phyloP scores from a whole-genome alignment of 2,797 vertebrate genomes.

The Pantherophis alleghaniensis region DNA sequence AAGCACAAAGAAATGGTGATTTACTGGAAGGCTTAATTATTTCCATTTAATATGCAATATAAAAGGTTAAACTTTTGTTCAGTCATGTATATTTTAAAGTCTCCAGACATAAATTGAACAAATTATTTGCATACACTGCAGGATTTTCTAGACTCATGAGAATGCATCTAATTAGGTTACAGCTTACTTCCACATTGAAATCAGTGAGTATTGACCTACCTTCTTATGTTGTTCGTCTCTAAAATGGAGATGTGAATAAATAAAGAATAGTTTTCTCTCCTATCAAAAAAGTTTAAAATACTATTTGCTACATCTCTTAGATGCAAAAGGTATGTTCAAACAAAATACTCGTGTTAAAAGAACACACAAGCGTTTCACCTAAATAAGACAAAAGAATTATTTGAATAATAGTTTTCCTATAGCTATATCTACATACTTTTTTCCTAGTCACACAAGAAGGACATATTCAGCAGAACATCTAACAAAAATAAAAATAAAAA shows the following conservation, averaged over 20 bases:
- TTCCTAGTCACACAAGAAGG: neutral
- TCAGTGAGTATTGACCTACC: conserved; percentile 1
- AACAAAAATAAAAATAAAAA: neutral
- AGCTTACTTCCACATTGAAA: conserved; percentile 28
- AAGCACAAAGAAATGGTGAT: neutral
- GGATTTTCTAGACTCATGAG: conserved; percentile 15
- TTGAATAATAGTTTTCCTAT: neutral
- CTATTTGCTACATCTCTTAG: neutral
- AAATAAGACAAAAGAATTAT: neutral
- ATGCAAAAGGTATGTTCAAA: neutral
- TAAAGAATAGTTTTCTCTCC: neutral
- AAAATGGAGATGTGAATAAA: neutral
- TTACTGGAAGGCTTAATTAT: conserved; percentile 7
- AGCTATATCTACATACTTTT: neutral
- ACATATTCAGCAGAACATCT: neutral
- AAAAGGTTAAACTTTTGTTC: conserved; percentile 13
- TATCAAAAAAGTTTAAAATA: neutral
- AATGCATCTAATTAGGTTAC: conserved; percentile 16
- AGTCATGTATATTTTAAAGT: conserved; percentile 33
- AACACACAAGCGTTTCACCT: neutral
- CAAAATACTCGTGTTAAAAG: neutral
- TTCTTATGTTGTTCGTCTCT: neutral
- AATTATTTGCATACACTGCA: conserved; percentile 35
- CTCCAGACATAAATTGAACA: conserved; percentile 23
- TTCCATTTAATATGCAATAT: conserved; percentile 28